Evolutionary conservation across 2,888 invertebrate species (phyloP), one percentile per base, ranked within the genome.

Genomic region (Stenodema calcarata): DNA sequence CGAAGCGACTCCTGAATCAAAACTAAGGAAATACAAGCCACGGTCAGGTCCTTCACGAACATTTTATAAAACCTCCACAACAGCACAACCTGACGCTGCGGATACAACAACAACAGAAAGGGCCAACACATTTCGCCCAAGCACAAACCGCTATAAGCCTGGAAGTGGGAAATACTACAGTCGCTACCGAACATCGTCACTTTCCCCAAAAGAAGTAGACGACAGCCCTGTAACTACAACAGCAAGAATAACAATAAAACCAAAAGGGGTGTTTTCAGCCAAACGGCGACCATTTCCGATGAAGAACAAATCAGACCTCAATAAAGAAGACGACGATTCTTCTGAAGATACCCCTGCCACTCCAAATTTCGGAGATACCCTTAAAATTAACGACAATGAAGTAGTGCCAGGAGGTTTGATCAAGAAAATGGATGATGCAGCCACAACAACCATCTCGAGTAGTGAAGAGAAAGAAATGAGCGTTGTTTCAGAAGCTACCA

Each of bases 1-100:
- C 91, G 88, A 89, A 88, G 88, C 87, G 88, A 89, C 92, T 92
- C 88, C 91, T 91, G 3, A 92, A 91, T 80, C 90, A 91, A 88
- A 89, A 85, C 81, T 80, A 7, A 88, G 88, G 35, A 89, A 89
- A 82, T 89, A 88, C 75, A 89, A 88, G 78, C 88, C 89, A 7
- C 87, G 87, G 76, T 54, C 87, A 62, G 87, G 87, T 0, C 85
- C 88, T 16, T 88, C 88, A 41, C 79, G 88, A 75, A 75, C 23
- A 14, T 84, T 84, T 41, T 88, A 89, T 87, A 89, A 88, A 80
- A 89, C 87, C 42, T 84, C 88, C 76, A 89, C 89, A 47, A 88
- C 88, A n/a, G 84, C 87, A 73, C 76, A 76, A 69, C 28, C 86
- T 82, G 88, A 80, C 30, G 12, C 35, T 6, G 84, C 87, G 75